Evolutionary conservation across 2,888 invertebrate genomes (phyloP).

Genomic region (Eristalis intricaria): DNA sequence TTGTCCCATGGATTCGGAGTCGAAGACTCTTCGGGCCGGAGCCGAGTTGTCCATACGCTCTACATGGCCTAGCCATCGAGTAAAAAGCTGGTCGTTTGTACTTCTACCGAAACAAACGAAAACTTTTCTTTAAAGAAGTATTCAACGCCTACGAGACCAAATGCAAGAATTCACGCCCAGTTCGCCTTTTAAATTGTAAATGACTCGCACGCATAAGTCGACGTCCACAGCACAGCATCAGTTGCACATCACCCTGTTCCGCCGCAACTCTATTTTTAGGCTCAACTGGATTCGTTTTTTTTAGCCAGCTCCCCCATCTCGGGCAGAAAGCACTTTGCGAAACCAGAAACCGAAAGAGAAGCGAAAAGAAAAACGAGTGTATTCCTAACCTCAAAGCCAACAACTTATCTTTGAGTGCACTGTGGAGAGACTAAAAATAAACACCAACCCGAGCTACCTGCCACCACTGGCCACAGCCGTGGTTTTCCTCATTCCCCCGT

Average conservation of each 20-base stretch:
- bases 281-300: not conserved
- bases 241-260: not conserved
- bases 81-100: no score
- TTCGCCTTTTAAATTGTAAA: no score
- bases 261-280: not conserved
- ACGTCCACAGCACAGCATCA: not conserved
- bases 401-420: conserved; percentile 24
- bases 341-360: not conserved
- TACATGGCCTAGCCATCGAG: no score
- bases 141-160: no score
- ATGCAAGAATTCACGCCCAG: no score
- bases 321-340: not conserved
- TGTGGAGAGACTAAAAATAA: conserved; percentile 34
- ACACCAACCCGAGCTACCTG: conserved; percentile 11
- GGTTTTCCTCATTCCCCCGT: conserved; percentile 27
- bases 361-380: not conserved
- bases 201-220: no score
- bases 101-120: no score
- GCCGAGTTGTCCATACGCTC: no score
- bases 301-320: not conserved
- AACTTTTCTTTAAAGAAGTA: no score
- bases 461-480: conserved; percentile 4
- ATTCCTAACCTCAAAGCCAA: not conserved
- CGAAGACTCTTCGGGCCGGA: no score
- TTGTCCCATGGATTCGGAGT: no score